Evolutionary conservation across 1,140 invertebrate species (phyloP).

Genomic region (Lepidurus couesii): DNA sequence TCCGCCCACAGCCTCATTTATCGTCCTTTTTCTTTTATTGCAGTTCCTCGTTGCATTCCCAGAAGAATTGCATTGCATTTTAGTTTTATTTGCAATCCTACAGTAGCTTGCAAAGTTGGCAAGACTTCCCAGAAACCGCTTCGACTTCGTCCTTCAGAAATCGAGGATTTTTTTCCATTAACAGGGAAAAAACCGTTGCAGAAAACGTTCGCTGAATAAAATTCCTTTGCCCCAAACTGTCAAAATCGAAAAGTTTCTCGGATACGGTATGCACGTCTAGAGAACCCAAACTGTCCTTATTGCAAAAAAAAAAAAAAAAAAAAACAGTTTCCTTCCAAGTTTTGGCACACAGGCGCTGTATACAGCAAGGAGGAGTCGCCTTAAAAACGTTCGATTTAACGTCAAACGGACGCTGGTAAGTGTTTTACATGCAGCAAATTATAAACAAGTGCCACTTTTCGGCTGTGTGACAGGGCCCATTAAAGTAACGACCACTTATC

Average conservation of each 20-base stretch:
- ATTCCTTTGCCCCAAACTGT: background rate
- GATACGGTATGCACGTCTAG: too few relatives aligned
- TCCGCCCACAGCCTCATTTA: background rate
- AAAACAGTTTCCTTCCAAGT: too few relatives aligned
- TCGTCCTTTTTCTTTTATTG: too few relatives aligned
- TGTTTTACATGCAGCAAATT: background rate
- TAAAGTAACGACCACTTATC: constrained; percentile 16
- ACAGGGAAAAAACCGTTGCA: background rate
- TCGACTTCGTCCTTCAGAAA: background rate
- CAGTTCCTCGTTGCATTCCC: too few relatives aligned
- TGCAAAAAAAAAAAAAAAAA: too few relatives aligned
- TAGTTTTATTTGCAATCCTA: background rate
- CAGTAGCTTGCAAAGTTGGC: background rate
- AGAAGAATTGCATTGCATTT: background rate
- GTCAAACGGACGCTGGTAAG: background rate
- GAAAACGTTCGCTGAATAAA: background rate
- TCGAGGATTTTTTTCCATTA: background rate
- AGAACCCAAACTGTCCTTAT: too few relatives aligned
- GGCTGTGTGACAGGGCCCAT: background rate
- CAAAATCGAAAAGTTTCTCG: too few relatives aligned
- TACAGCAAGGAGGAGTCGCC: background rate
- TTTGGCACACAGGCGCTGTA: too few relatives aligned
- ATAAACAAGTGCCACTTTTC: background rate
- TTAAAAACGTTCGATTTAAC: background rate
- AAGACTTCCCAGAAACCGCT: background rate